These are phyloP conservation scores for Lates japonicus DNA, from an alignment of 2,797 vertebrate genomes.

Conservation along the genomic window DNA sequence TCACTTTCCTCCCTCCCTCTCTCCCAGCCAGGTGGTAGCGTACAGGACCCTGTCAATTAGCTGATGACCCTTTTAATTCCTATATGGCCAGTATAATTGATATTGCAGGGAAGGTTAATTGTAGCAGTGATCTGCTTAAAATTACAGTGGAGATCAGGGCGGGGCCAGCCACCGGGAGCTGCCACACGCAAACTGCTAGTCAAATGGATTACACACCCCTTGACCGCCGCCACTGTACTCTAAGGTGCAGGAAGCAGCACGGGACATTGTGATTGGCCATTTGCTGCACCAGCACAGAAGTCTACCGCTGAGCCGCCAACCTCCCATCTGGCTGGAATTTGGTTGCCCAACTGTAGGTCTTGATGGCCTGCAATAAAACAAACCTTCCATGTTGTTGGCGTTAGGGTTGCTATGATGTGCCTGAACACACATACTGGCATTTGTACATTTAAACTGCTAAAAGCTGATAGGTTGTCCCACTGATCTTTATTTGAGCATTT, in stretches of 20 bases:
- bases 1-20: constrained; percentile 77
- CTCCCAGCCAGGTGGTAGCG: constrained; percentile 91
- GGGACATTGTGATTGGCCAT: constrained; percentile 75
- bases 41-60: constrained; percentile 94
- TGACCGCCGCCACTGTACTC: constrained; percentile 74
- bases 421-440: constrained; percentile 25
- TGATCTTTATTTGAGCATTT: not conserved
- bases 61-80: constrained; percentile 96
- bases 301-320: constrained; percentile 71
- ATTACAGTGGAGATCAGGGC: constrained; percentile 92
- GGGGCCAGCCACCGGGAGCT: constrained; percentile 84
- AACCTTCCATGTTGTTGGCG: constrained; percentile 64
- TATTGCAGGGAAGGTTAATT: constrained; percentile 98
- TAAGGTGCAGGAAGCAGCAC: constrained; percentile 64
- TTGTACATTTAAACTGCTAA: constrained; percentile 12
- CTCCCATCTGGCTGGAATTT: constrained; percentile 79
- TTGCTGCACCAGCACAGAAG: constrained; percentile 55
- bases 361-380: constrained; percentile 69
- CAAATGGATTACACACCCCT: constrained; percentile 84
- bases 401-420: constrained; percentile 40
- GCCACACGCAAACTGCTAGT: constrained; percentile 80
- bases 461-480: not conserved
- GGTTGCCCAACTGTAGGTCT: constrained; percentile 62
- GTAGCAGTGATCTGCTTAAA: constrained; percentile 94
- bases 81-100: constrained; percentile 96